A percentile compares a stretch with the other conserved stretches of the same genome.
Evolutionary conservation across 1,140 invertebrate genomes (phyloP).

Genomic region (Penaeus japonicus): DNA sequence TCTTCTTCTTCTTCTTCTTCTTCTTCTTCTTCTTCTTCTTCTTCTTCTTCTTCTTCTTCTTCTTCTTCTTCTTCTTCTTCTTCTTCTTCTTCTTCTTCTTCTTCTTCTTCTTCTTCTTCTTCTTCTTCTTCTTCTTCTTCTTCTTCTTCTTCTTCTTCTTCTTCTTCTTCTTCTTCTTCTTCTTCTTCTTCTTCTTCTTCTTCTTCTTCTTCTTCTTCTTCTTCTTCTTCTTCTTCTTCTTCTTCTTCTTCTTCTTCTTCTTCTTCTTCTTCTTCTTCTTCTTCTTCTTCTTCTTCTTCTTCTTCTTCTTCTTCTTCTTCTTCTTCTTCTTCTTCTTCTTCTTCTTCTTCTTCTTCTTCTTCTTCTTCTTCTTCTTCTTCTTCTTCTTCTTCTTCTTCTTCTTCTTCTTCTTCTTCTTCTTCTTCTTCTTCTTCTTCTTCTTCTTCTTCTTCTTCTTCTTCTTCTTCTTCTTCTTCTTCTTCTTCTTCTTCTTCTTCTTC

Average conservation of each 20-base stretch:
- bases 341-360: neutral
- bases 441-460: neutral
- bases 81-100: neutral
- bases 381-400: neutral
- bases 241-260: neutral
- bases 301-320: neutral
- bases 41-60: neutral
- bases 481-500: neutral
- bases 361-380: neutral
- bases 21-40: neutral
- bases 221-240: neutral
- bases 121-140: neutral
- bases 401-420: neutral
- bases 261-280: neutral
- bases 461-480: neutral
- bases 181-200: too few species aligned
- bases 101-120: neutral
- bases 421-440: neutral
- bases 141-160: neutral
- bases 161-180: neutral
- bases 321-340: neutral
- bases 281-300: neutral
- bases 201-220: too few species aligned
- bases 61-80: neutral
- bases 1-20: neutral